A percentile compares a stretch with the other conserved stretches of the same genome.
Evolutionary conservation across 2,113 vertebrate genomes (phyloP).

Genomic region (Melierax canorus): DNA sequence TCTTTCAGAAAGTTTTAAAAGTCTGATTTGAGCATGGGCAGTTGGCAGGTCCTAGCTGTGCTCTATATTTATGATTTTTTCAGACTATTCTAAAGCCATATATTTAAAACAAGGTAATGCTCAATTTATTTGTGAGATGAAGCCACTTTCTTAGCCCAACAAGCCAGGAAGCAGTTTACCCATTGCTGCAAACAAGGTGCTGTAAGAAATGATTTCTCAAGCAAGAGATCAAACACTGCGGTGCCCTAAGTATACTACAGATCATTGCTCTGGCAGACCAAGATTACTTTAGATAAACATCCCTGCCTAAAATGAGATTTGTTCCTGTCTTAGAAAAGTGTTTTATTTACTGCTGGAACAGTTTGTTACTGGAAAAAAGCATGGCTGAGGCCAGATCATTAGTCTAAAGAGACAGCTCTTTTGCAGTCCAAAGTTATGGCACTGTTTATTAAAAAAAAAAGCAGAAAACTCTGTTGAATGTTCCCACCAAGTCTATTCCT

Average conservation of each 20-base stretch:
- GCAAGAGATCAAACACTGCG: background rate
- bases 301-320: background rate
- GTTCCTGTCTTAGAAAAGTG: background rate
- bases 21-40: background rate
- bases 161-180: background rate
- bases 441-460: background rate
- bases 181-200: background rate
- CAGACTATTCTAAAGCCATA: background rate
- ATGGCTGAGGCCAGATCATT: background rate
- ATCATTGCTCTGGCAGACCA: background rate
- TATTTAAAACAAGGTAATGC: background rate
- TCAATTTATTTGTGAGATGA: background rate
- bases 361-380: conserved; percentile 11
- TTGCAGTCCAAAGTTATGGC: background rate
- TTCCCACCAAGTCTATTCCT: background rate
- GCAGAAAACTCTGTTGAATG: background rate
- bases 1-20: background rate
- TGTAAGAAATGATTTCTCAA: background rate
- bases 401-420: background rate
- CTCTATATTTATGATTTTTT: background rate
- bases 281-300: conserved; percentile 12
- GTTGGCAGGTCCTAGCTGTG: background rate
- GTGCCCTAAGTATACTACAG: background rate
- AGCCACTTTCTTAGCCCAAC: background rate
- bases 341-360: conserved; percentile 36